Evolutionary conservation across 2,888 invertebrate genomes (phyloP), one percentile per base, ranked within the genome.

Genomic region (Thalpophila matura): DNA sequence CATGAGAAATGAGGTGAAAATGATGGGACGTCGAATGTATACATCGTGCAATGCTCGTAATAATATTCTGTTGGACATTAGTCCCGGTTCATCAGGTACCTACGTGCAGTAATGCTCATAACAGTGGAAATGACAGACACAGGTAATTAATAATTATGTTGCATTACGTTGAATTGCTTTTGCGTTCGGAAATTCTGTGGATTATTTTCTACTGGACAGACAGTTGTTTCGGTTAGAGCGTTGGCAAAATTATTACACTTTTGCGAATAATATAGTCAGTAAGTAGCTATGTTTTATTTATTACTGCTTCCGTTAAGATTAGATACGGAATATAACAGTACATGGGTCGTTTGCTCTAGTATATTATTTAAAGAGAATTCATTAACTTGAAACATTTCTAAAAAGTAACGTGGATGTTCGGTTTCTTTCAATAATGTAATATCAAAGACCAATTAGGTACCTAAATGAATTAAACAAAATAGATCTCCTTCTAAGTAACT

Each of bases 1-100:
- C 90, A 83, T 80, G 83, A 83, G 83, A 87, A 89, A 88, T 88
- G 89, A 86, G 87, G 84, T 85, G 86, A 83, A 89, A 91, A 76
- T 81, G 85, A 90, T 86, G 78, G 82, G 69, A 73, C 72, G 79
- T 75, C 79, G 79, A 77, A 81, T 76, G 79, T 74, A 74, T 68
- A 75, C 72, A 79, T 86, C 78, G 69, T 55, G 79, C 80, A 82
- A 58, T 76, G 82, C 69, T 67, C 79, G n/a, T n/a, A n/a, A n/a
- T n/a, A n/a, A 80, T 77, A 67, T 79, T 79, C 71, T 69, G 70
- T 69, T 29, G 58, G 55, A 63, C 62, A 82, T 76, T 79, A 73
- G 74, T 69, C 60, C 20, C 35, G 79, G 77, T 72, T 77, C 76
- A 72, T 67, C 62, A 64, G 67, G 26, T 38, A 27, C n/a, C n/a